phyloP scores from a whole-genome alignment of 2,797 vertebrate species.

The Amniataba percoides region DNA sequence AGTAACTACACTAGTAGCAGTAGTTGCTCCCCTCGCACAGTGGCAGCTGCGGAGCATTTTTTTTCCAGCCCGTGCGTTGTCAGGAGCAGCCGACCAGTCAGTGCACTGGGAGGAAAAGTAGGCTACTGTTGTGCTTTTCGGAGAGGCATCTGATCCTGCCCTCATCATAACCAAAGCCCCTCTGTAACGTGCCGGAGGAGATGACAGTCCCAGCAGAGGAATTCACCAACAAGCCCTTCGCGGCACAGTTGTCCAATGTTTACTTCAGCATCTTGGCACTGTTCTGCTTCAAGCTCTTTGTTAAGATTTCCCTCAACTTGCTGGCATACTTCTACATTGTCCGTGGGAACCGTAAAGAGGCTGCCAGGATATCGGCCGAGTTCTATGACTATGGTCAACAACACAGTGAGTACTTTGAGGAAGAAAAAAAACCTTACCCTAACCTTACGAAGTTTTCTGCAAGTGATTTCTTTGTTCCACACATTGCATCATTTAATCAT shows the following conservation, averaged over 20 bases:
- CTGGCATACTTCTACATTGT: constrained; percentile 97
- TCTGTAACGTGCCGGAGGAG: constrained; percentile 75
- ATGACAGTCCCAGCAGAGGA: constrained; percentile 93
- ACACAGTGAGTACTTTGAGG: constrained; percentile 86
- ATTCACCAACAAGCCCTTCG: constrained; percentile 88
- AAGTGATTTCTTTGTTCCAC: background rate
- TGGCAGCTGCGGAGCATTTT: constrained; percentile 79
- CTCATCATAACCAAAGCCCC: constrained; percentile 58
- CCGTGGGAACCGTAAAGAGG: constrained; percentile 96
- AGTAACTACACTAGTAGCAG: too few relatives aligned
- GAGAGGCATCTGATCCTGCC: constrained; percentile 68
- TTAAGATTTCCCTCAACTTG: constrained; percentile 96
- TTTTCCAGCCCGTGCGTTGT: constrained; percentile 62
- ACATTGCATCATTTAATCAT: background rate
- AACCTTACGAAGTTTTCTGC: background rate
- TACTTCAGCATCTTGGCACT: constrained; percentile 97
- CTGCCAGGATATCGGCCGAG: constrained; percentile 95
- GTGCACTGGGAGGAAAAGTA: constrained; percentile 61
- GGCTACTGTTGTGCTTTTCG: constrained; percentile 58
- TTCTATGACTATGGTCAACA: constrained; percentile 93
- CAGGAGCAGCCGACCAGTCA: constrained; percentile 57
- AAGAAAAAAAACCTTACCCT: background rate
- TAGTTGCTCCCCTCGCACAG: constrained; percentile 65
- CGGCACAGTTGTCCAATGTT: constrained; percentile 93
- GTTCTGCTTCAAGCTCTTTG: constrained; percentile 98